A percentile compares a stretch with the other conserved stretches of the same genome.
phyloP scores from a whole-genome alignment of 1,140 invertebrate genomes.

The Cardiocondyla obscurior region DNA sequence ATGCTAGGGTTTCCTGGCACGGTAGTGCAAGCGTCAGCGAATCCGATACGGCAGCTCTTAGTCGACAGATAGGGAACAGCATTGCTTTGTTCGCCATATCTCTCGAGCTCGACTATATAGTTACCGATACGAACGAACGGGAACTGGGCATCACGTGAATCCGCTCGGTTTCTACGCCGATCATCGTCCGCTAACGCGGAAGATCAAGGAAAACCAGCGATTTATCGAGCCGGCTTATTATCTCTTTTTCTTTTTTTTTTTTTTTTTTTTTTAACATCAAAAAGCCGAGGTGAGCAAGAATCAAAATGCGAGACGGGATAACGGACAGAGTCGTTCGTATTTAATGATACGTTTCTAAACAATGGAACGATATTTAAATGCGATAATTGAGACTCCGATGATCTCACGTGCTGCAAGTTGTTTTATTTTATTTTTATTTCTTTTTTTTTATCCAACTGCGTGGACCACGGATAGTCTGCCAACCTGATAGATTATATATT shows the following conservation, averaged over 20 bases:
- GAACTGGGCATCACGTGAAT: constrained; percentile 24
- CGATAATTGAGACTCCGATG: too few species aligned
- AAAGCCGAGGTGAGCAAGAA: too few species aligned
- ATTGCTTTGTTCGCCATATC: constrained; percentile 49
- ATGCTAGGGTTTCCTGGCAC: not conserved
- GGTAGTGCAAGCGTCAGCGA: not conserved
- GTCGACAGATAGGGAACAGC: constrained; percentile 34
- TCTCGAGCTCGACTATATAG: not conserved
- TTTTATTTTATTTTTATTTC: too few species aligned
- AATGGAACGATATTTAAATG: too few species aligned
- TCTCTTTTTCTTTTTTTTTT: too few species aligned
- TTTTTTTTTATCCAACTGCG: not conserved
- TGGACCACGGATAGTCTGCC: too few species aligned
- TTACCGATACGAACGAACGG: not conserved
- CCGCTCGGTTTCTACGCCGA: constrained; percentile 13
- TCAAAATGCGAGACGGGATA: not conserved
- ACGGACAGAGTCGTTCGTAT: not conserved
- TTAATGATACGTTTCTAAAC: not conserved
- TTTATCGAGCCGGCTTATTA: too few species aligned
- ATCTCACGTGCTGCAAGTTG: not conserved
- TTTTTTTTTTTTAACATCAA: too few species aligned
- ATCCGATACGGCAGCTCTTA: constrained; percentile 7
- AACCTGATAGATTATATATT: too few species aligned
- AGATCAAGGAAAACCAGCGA: constrained; percentile 15
- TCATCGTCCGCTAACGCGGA: not conserved